Evolutionary conservation across 2,113 vertebrate genomes (phyloP), one percentile per base, ranked within the genome.

Genomic region (Phodopus roborovskii): DNA sequence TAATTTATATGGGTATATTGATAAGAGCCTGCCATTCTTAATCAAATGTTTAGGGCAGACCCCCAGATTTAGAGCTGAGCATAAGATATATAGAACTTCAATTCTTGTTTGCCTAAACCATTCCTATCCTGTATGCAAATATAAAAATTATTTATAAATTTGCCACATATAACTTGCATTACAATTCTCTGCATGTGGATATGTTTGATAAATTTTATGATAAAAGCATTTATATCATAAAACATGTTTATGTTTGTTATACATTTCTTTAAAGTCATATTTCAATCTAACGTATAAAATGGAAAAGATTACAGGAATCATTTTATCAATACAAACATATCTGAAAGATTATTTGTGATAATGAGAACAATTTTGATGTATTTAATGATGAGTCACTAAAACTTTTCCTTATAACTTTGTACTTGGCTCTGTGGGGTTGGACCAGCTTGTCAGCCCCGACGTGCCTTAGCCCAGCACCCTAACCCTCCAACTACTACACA

Each of bases 201-300:
- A 58, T 73, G 58, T 79, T 60, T 82, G 60, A 91, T 39, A 78
- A 16, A 45, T 3, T 45, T 45, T 45, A 45, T 45, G 45, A 45
- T 45, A 45, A 45, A 45, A 45, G 45, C 45, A 45, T 45, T 45
- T 45, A 45, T 45, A 45, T 45, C 45, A 45, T 45, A 45, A 45
- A 45, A 93, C 82, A 53, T 90, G 92, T 74, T 77, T 88, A 42
- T 77, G 56, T 83, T 66, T 84, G 58, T 88, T 45, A 81, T 19
- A 42, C 5, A 94, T 88, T 81, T 95, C 33, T 88, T 22, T 60
- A 64, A 93, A 73, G 22, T 74, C 24, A 74, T 66, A 89, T 70
- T 81, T 95, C 20, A 83, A 56, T 78, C 48, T 86, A 84, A 85
- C 48, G 56, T 60, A 9, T 6, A 58, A 85, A 82, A 71, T 82